Percentiles rank a stretch among this genome's conserved stretches.
Evolutionary conservation across 2,797 vertebrate genomes (phyloP).

Genomic region (Muscicapa comitata): DNA sequence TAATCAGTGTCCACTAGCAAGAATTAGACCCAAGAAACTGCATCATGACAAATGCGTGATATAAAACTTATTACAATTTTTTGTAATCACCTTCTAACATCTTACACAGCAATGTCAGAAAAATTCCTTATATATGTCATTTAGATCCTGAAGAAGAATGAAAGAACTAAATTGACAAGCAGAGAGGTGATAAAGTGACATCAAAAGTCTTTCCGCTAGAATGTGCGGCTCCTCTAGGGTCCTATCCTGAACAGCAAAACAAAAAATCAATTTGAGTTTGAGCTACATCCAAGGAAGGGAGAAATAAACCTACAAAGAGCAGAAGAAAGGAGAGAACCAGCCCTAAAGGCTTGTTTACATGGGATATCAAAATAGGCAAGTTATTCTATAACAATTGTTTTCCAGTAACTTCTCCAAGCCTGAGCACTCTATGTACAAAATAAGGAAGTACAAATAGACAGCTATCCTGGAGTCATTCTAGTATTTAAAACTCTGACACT

Average conservation of each 20-base stretch:
- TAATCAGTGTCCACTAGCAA: not conserved
- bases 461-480: not conserved
- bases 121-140: not conserved
- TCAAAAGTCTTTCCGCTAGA: not conserved
- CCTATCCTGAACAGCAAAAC: not conserved
- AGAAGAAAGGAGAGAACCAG: not conserved
- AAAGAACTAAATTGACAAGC: not conserved
- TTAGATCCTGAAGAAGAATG: not conserved
- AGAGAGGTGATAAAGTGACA: not conserved
- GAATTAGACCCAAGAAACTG: not conserved
- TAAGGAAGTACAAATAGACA: not conserved
- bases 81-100: not conserved
- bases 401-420: not conserved
- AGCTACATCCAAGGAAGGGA: not conserved
- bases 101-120: not conserved
- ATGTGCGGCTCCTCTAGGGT: not conserved
- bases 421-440: not conserved
- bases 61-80: not conserved
- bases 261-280: not conserved
- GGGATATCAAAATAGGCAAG: not conserved
- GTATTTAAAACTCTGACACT: constrained; percentile 12
- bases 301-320: not conserved
- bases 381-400: not conserved
- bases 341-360: not conserved
- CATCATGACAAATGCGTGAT: not conserved